Conservation (phyloP, 2,888 invertebrate species). For the Acholoe squamosa region DNA sequence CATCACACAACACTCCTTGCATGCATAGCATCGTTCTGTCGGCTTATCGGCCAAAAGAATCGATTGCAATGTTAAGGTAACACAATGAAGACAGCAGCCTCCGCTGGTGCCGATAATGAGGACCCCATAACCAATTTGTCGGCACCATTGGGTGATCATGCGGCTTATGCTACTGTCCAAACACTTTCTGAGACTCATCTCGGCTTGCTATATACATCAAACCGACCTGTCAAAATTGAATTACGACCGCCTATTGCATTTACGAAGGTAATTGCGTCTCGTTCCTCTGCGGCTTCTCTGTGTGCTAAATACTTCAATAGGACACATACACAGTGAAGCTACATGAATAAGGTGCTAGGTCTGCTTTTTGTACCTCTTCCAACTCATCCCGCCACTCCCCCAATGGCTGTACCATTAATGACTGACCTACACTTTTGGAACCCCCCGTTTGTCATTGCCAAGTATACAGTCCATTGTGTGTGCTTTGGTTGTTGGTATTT, state of each 20-base stretch:
- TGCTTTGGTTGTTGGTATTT: neutral
- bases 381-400: neutral
- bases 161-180: neutral
- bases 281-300: neutral
- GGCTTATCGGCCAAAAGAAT: neutral
- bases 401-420: constrained; percentile 16
- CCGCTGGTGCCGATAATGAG: constrained; percentile 14
- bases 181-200: constrained; percentile 17
- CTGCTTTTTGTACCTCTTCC: too few relatives aligned
- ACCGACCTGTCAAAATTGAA: constrained; percentile 58
- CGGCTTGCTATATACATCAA: constrained; percentile 33
- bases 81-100: neutral
- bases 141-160: neutral
- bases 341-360: neutral
- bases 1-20: neutral
- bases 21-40: neutral
- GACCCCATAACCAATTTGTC: constrained; percentile 29
- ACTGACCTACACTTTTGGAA: neutral
- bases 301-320: constrained; percentile 10
- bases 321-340: neutral
- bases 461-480: neutral
- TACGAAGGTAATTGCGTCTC: constrained; percentile 44
- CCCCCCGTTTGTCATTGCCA: too few relatives aligned
- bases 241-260: constrained; percentile 50
- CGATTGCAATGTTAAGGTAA: constrained; percentile 59